Evolutionary conservation across 1,140 invertebrate genomes (phyloP), one percentile per base, ranked within the genome.

Genomic region (Solenopsis invicta): DNA sequence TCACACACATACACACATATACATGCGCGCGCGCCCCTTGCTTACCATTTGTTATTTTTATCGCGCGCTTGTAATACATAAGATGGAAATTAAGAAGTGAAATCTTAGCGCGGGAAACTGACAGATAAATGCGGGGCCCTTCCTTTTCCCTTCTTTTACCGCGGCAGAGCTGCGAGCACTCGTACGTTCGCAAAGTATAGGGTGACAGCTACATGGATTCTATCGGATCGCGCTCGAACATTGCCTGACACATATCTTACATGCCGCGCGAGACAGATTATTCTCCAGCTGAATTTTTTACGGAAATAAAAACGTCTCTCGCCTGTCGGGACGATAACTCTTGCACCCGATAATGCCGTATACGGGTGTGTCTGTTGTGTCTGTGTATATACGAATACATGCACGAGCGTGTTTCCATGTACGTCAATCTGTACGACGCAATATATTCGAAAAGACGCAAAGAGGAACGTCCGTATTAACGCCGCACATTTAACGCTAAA

Each of bases 341-440:
- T 29, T 59, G 69, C 24, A 61, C 34, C 62, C 41, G 74, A 85
- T 75, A 81, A 71, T 62, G 85, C 61, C 52, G 69, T 56, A 37
- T 71, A 18, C 71, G 64, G 41, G 50, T 34, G 18, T 54, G 29
- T 66, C 6, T 64, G 56, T 45, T 45, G 37, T 52, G 0, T 64
- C 18, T 50, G 41, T 34, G 13, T 76, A 59, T 77, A 66, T 88
- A 82, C 37, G 85, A 82, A 92, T 90, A 88, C 87, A 80, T 84
- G 85, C 80, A 81, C 84, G 64, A 87, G 82, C 82, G 56, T 86
- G 66, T 84, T 61, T 67, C 37, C 29, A 69, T 81, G 87, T 93
- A 92, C 91, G 91, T 93, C 92, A 93, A 93, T 92, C 92, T 92
- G 90, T 82, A 82, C 85, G 21, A 54, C 77, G 72, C 34, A 24